A percentile compares a stretch with the other conserved stretches of the same genome.
Conservation (phyloP, 2,797 vertebrate genomes). For the Paramormyrops hopkinsi region DNA sequence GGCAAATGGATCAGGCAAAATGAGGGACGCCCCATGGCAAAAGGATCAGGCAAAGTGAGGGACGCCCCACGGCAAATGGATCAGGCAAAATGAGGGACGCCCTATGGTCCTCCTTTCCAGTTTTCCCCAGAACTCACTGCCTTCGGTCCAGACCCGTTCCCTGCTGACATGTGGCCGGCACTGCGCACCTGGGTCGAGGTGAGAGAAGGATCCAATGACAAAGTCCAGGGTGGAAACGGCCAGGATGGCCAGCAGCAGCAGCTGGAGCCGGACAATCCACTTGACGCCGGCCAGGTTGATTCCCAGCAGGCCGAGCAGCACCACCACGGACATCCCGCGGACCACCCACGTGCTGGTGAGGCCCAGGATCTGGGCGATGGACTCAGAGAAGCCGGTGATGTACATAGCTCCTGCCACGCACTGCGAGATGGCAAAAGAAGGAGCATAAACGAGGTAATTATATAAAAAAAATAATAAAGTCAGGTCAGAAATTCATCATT, state of each 20-base stretch:
- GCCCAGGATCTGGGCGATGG: conserved; percentile 76
- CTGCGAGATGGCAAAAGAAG: conserved; percentile 48
- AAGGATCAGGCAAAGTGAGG: not conserved
- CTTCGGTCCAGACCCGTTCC: not conserved
- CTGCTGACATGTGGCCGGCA: not conserved
- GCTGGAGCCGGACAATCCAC: conserved; percentile 92
- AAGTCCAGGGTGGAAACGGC: conserved; percentile 90
- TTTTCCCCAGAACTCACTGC: not conserved
- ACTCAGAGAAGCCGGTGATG: conserved; percentile 92
- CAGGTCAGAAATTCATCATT: not conserved
- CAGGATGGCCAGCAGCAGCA: conserved; percentile 82
- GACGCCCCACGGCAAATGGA: not conserved
- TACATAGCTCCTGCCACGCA: conserved; percentile 97
- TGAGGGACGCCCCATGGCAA: not conserved
- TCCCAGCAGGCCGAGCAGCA: conserved; percentile 81
- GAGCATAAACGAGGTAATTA: not conserved
- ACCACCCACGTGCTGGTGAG: conserved; percentile 81
- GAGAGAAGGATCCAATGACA: conserved; percentile 86
- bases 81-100: not conserved
- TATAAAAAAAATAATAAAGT: not conserved
- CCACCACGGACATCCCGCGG: conserved; percentile 71
- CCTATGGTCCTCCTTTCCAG: not conserved
- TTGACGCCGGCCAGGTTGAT: conserved; percentile 95
- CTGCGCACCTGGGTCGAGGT: conserved; percentile 82
- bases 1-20: not conserved